These are phyloP conservation scores for Calephelis perditalis DNA, from an alignment of 2,888 invertebrate species.

Conservation along the genomic window DNA sequence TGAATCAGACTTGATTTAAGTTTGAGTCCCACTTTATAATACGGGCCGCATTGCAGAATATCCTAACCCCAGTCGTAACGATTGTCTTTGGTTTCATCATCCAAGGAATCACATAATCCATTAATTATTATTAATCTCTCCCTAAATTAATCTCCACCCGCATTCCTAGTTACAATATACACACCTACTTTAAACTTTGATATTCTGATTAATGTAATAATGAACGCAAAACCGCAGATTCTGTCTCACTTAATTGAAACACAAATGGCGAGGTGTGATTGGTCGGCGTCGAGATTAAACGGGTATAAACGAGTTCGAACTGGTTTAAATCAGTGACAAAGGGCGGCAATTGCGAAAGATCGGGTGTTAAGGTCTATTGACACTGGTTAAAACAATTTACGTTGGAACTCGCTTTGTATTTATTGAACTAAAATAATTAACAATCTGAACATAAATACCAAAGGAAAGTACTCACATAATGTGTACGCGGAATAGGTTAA, in stretches of 20 bases:
- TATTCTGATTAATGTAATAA: slow-evolving; percentile 56
- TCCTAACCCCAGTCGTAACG: no score
- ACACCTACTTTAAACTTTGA: slow-evolving; percentile 28
- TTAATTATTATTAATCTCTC: no score
- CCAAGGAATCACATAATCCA: no score
- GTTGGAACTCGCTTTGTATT: slow-evolving; percentile 13
- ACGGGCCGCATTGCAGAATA: no score
- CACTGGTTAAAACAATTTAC: slow-evolving; percentile 19
- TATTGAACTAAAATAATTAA: slow-evolving; percentile 11
- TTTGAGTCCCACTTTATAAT: no score
- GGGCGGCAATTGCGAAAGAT: slow-evolving; percentile 45
- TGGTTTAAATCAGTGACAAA: slow-evolving; percentile 35
- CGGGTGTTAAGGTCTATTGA: slow-evolving; percentile 42
- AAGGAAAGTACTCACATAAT: slow-evolving; percentile 6
- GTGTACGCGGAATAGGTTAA: not conserved
- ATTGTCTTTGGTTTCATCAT: no score
- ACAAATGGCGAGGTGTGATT: slow-evolving; percentile 67
- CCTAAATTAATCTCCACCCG: slow-evolving; percentile 34
- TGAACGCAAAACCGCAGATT: slow-evolving; percentile 55
- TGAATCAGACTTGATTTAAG: no score
- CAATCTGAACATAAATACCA: slow-evolving; percentile 11
- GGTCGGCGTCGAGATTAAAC: slow-evolving; percentile 55
- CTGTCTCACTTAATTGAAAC: slow-evolving; percentile 64
- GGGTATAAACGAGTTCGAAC: slow-evolving; percentile 41
- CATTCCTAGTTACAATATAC: slow-evolving; percentile 34